phyloP scores from a whole-genome alignment of 2,888 invertebrate species.

The Eupithecia vulgata region DNA sequence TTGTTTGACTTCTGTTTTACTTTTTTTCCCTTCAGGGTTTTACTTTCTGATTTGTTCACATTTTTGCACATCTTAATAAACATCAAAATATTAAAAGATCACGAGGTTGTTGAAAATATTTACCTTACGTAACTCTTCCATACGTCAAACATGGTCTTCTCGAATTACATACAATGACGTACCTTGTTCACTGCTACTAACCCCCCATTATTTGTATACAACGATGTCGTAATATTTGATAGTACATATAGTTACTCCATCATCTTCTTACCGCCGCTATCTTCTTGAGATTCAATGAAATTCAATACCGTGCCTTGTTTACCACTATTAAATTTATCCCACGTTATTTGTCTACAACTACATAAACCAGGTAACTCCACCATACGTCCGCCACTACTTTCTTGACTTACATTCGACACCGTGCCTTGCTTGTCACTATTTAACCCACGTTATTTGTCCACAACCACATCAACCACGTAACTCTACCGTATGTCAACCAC shows the following conservation, averaged over 20 bases:
- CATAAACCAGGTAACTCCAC: no score
- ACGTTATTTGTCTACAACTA: conserved; percentile 58
- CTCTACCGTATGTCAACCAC: not conserved
- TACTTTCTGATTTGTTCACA: no score
- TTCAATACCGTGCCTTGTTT: conserved; percentile 60
- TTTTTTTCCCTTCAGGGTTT: not conserved
- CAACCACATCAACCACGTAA: not conserved
- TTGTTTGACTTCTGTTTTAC: not conserved
- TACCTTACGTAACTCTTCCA: not conserved
- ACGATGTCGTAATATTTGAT: no score
- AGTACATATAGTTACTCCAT: no score
- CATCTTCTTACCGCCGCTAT: conserved; percentile 41
- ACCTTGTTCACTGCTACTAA: conserved; percentile 56
- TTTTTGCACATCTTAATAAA: not conserved
- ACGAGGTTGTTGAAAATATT: not conserved
- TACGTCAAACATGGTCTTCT: conserved; percentile 47
- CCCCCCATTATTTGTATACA: conserved; percentile 41
- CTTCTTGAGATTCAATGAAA: no score
- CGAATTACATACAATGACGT: conserved; percentile 55
- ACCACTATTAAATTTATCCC: conserved; percentile 53
- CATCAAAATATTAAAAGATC: not conserved
- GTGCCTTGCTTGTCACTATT: conserved; percentile 33
- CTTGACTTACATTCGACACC: no score
- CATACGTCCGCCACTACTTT: conserved; percentile 41
- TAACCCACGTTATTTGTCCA: not conserved